Percentiles rank a stretch among this genome's conserved stretches.
These are phyloP conservation scores for Argyresthia goedartella DNA, from an alignment of 2,888 invertebrate genomes.

Conservation along the genomic window DNA sequence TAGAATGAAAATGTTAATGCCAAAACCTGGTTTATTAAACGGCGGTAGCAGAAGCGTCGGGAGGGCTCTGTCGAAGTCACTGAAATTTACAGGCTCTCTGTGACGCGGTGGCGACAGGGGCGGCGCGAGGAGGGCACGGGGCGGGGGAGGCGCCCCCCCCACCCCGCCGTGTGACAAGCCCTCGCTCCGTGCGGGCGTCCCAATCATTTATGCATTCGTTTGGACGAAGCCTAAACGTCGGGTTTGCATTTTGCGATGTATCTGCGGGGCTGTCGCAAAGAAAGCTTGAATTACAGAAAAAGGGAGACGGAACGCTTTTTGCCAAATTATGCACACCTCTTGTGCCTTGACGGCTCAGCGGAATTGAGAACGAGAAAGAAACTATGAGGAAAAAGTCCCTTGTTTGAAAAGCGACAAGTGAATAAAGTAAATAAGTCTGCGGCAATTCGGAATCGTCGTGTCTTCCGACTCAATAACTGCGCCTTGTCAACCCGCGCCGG, in stretches of 20 bases:
- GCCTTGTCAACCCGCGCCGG: background rate
- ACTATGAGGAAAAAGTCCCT: no score
- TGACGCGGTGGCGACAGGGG: background rate
- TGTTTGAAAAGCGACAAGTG: no score
- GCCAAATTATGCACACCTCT: background rate
- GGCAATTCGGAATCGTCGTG: no score
- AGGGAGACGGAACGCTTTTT: background rate
- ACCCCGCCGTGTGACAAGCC: background rate
- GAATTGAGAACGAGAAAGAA: no score
- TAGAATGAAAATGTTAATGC: background rate
- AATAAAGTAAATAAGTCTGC: no score
- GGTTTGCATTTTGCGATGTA: conserved; percentile 1
- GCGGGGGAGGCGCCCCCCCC: no score
- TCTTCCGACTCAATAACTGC: no score
- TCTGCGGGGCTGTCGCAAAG: background rate
- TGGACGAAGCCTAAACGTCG: background rate
- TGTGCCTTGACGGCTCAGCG: background rate
- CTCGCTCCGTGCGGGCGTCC: background rate
- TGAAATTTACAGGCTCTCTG: background rate
- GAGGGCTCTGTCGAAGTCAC: background rate
- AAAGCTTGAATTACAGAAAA: background rate
- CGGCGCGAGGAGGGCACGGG: background rate
- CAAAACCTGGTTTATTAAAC: background rate
- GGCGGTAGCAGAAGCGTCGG: background rate
- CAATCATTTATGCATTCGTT: conserved; percentile 5